Base-by-base conservation (phyloP, 2,113 vertebrate genomes). In the Carlito syrichta region DNA sequence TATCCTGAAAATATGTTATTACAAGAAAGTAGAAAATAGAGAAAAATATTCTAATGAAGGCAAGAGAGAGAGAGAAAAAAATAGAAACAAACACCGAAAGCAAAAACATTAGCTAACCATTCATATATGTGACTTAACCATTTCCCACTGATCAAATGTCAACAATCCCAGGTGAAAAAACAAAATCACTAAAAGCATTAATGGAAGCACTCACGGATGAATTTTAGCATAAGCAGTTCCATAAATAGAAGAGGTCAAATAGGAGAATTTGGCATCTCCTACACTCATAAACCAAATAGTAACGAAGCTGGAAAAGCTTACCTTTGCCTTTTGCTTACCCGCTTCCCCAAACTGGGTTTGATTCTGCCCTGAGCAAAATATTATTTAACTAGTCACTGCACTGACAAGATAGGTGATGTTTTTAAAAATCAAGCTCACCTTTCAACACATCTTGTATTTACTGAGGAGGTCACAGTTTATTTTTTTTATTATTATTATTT, bases 351-450 rank as follows among this genome's bases (percentile, higher is more conserved):
- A 22, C 0, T 40, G 3, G 20, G 12, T 23, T 95, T 86, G 60
- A 74, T 45, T 93, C n/a, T 73, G 50, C 30, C 20, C n/a, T 23
- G 6, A 43, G 16, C 35, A 52, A 30, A 81, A 71, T 71, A 40
- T 73, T 43, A 89, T 35, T 94, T 94, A 90, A 78, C 50, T 43
- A 95, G 79, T 81, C 60, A 86, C 38, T 23, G 5, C 8, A 43
- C 38, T 62, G 50, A 50, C 43, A 83, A 90, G 25, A 89, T 2
- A 95, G 30, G 40, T 60, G 19, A 91, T 86, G 3, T 74, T 69
- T 74, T 97, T 93, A 86, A 95, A 91, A 91, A 86, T 81, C 68
- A 86, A 83, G 38, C 68, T 69, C 22, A 90, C 20, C 43, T 86
- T 84, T 84, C n/a, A 92, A 62, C 0, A 32, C 10, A 62, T 62